These are phyloP conservation scores for Tinamus major DNA, from an alignment of 2,797 vertebrate genomes.

Conservation along the genomic window DNA sequence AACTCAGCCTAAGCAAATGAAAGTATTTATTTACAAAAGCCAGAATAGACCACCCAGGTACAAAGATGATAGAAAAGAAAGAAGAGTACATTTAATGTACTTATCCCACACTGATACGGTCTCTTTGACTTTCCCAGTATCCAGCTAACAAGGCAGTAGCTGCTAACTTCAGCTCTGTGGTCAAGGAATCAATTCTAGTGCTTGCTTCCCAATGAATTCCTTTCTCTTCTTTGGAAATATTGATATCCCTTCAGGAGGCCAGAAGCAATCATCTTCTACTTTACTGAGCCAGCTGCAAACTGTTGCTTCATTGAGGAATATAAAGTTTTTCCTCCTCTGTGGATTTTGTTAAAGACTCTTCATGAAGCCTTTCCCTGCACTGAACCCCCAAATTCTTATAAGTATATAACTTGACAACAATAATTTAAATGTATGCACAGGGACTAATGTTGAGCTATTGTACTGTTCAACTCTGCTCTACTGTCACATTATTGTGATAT, in stretches of 20 bases:
- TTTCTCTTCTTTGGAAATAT: neutral
- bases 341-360: neutral
- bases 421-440: neutral
- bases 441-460: neutral
- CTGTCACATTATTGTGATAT: neutral
- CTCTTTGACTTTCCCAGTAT: neutral
- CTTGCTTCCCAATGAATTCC: neutral
- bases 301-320: neutral
- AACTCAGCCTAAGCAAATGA: conserved; percentile 6
- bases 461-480: neutral
- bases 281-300: neutral
- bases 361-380: neutral
- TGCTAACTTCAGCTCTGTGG: neutral
- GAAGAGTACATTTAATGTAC: neutral
- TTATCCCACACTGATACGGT: neutral
- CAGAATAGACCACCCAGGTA: neutral
- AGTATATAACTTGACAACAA: neutral
- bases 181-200: neutral
- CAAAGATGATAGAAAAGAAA: neutral
- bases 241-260: neutral
- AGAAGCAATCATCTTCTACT: neutral
- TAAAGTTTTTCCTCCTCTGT: neutral
- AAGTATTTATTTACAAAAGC: neutral
- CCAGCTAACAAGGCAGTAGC: rapidly evolving
- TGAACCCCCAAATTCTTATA: neutral